Evolutionary conservation across 2,797 vertebrate genomes (phyloP).

Genomic region (Trachurus trachurus): DNA sequence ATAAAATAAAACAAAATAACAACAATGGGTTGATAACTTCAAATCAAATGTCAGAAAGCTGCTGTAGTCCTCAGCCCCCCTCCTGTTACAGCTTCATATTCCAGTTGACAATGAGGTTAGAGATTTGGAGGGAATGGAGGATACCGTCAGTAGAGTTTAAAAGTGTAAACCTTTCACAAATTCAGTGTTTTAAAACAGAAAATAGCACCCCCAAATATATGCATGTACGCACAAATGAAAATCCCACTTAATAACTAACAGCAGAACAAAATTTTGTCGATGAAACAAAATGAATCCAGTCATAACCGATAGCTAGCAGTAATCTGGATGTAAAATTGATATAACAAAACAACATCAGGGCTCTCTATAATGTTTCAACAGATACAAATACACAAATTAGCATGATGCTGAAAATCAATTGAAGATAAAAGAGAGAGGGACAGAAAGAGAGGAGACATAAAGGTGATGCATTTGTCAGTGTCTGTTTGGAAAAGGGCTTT

Average conservation of each 20-base stretch:
- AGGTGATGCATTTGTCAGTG: slow-evolving; percentile 13
- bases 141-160: slow-evolving; percentile 36
- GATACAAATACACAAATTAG: slow-evolving; percentile 27
- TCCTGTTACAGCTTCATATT: slow-evolving; percentile 44
- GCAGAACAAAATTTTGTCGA: slow-evolving; percentile 43
- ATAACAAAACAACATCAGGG: slow-evolving; percentile 47
- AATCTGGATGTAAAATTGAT: slow-evolving; percentile 30
- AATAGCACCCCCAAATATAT: slow-evolving; percentile 56
- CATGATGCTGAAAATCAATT: slow-evolving; percentile 6
- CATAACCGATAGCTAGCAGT: slow-evolving; percentile 34
- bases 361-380: slow-evolving; percentile 31
- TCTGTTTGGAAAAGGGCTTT: slow-evolving; percentile 29
- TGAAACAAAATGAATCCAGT: slow-evolving; percentile 39
- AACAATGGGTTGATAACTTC: not conserved
- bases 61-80: slow-evolving; percentile 13
- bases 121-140: slow-evolving; percentile 42
- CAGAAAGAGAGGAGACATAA: slow-evolving; percentile 43
- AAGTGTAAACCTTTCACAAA: slow-evolving; percentile 57
- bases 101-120: slow-evolving; percentile 50
- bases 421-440: slow-evolving; percentile 31
- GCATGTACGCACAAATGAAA: slow-evolving; percentile 42
- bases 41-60: slow-evolving; percentile 36
- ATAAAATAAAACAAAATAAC: no score
- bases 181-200: slow-evolving; percentile 60
- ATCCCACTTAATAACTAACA: slow-evolving; percentile 26